Evolutionary conservation across 2,797 vertebrate genomes (phyloP), one percentile per base, ranked within the genome.

Genomic region (Aeoliscus strigatus): DNA sequence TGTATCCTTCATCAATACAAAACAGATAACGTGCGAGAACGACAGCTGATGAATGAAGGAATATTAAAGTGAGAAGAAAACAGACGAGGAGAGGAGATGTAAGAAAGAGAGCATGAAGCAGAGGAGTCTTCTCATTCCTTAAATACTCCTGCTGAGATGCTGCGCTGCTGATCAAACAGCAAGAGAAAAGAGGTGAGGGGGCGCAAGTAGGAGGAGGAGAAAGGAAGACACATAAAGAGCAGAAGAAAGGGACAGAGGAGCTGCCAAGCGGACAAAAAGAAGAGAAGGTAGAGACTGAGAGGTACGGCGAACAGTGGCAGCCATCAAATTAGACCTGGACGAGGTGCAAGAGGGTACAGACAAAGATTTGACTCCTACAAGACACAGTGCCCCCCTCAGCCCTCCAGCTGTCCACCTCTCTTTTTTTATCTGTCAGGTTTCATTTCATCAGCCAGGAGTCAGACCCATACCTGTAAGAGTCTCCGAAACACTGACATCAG

Each of bases 131-230:
- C 47, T 67, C 62, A 66, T 70, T 77, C 64, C 68, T 78, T 78
- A 75, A 77, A 76, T 72, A 73, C 72, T 78, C 60, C 57, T 72
- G 79, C 76, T 66, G 76, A 60, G 68, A 73, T 53, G 50, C 63
- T 53, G 63, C 73, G 68, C 54, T 14, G 28, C 67, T 80, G 79
- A 77, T 80, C 71, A 77, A 83, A 78, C 57, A 36, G 33, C 11
- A 34, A 70, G 68, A 77, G 71, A 66, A 76, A 66, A 69, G 63
- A 80, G 70, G 66, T 68, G 75, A 72, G 73, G 66, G 64, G 77
- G 65, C 13, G 54, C 14, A 4, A 6, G 58, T 70, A 39, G 70
- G 69, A 71, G 47, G 73, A 72, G 47, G 45, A 69, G 40, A 69
- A 38, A 71, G 41, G 63, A 44, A 64, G 39, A 54, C 53, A 63